Percentiles rank a stretch among this genome's conserved stretches.
Conservation (phyloP, 2,113 vertebrate species). For the Sylvia atricapilla region DNA sequence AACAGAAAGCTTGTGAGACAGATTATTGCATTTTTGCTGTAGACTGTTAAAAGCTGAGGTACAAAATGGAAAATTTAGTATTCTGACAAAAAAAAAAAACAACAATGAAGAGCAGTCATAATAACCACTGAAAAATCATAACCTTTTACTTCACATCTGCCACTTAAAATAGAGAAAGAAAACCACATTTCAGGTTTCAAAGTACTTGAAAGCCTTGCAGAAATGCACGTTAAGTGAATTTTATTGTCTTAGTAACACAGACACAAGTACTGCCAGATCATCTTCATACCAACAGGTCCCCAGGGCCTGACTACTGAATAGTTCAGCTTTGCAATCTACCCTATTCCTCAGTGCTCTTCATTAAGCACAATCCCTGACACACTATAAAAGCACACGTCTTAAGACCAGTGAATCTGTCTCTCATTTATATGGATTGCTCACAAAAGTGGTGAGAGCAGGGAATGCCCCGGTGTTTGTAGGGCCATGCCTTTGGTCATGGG, state of each 20-base stretch:
- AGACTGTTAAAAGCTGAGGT: neutral
- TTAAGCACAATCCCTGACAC: neutral
- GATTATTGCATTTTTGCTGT: neutral
- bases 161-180: neutral
- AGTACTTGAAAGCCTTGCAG: neutral
- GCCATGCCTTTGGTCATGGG: neutral
- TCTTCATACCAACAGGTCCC: neutral
- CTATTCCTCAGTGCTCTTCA: neutral
- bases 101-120: neutral
- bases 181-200: neutral
- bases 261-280: neutral
- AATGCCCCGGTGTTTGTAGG: neutral
- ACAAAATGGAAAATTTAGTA: neutral
- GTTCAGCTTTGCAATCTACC: neutral
- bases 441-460: neutral
- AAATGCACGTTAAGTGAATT: neutral
- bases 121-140: neutral
- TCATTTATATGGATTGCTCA: neutral
- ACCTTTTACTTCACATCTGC: neutral
- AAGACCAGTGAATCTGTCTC: neutral
- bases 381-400: neutral
- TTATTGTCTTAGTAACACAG: neutral
- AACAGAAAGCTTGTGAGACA: neutral
- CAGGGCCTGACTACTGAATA: neutral
- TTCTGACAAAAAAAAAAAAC: neutral